Percentiles rank a stretch among this genome's conserved stretches.
These are phyloP conservation scores for Mus caroli DNA, from an alignment of 2,797 vertebrate genomes.

Conservation along the genomic window DNA sequence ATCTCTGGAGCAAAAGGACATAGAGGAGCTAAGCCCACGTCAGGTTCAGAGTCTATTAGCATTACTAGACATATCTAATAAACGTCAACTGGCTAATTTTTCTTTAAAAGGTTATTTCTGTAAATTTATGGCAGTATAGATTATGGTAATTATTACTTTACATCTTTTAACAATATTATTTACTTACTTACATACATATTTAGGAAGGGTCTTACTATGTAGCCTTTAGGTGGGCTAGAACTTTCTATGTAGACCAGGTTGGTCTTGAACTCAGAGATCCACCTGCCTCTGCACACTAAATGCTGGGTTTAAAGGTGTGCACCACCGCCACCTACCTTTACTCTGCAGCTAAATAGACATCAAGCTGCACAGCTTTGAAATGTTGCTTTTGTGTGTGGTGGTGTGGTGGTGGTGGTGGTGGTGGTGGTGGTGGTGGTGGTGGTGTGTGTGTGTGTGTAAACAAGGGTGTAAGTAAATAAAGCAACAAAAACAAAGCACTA, in stretches of 20 bases:
- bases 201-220: neutral
- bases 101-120: neutral
- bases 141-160: neutral
- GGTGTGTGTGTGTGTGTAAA: neutral
- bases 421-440: too few species aligned
- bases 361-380: neutral
- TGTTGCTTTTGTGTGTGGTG: neutral
- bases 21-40: neutral
- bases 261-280: neutral
- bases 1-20: neutral
- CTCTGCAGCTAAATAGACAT: neutral
- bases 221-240: neutral
- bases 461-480: neutral
- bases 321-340: neutral
- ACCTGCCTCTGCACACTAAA: neutral
- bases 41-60: constrained; percentile 30
- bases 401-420: too few species aligned
- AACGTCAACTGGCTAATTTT: neutral
- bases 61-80: neutral
- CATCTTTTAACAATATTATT: neutral
- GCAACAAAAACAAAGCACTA: neutral
- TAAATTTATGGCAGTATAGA: neutral
- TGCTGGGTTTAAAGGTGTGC: neutral
- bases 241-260: neutral
- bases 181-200: neutral